phyloP scores from a whole-genome alignment of 2,113 vertebrate species.

The Aix galericulata region DNA sequence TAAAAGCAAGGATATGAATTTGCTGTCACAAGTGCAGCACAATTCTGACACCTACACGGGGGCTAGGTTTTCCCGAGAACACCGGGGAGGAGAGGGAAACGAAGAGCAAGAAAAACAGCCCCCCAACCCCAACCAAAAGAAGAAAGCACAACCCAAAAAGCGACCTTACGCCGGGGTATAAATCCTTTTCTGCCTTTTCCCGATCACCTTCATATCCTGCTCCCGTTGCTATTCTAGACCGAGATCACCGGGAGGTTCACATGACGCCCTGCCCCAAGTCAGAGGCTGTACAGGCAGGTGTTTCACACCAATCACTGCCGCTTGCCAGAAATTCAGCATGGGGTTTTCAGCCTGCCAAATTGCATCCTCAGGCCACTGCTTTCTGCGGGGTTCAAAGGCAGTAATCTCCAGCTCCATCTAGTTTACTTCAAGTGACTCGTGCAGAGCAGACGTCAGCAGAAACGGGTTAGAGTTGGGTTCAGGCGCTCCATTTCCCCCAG shows the following conservation, averaged over 20 bases:
- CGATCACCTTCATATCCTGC: conserved; percentile 11
- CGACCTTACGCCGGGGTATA: background rate
- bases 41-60: conserved; percentile 9
- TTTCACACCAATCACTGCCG: conserved; percentile 40
- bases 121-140: background rate
- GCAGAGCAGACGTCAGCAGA: conserved; percentile 50
- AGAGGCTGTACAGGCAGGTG: conserved; percentile 36
- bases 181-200: conserved; percentile 9
- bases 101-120: conserved; percentile 1
- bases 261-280: background rate
- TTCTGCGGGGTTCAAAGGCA: conserved; percentile 43
- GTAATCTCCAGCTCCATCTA: conserved; percentile 59
- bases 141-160: background rate
- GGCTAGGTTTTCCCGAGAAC: conserved; percentile 34
- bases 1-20: conserved; percentile 17
- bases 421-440: conserved; percentile 57
- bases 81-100: background rate
- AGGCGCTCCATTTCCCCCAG: conserved; percentile 25
- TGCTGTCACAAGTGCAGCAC: background rate
- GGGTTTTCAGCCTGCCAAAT: conserved; percentile 47
- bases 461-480: conserved; percentile 42
- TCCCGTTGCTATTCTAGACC: conserved; percentile 14
- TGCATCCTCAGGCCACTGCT: conserved; percentile 59
- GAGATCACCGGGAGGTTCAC: conserved; percentile 38
- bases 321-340: conserved; percentile 60